These are phyloP conservation scores for Stenichneumon culpator DNA, from an alignment of 2,888 invertebrate genomes.

Conservation along the genomic window DNA sequence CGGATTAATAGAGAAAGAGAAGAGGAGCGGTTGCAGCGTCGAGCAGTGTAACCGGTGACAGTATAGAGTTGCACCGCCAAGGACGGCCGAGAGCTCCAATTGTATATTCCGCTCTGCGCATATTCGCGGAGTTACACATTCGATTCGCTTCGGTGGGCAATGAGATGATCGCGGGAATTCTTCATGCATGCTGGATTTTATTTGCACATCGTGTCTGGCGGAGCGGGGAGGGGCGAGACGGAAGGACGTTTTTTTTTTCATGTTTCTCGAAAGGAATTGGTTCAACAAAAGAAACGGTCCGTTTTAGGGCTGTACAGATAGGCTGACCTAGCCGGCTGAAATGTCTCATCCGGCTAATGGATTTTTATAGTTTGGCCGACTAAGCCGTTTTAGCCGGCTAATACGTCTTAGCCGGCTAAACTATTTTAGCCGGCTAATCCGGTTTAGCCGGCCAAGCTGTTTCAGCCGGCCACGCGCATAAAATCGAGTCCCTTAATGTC, in stretches of 20 bases:
- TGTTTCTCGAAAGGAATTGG: background rate
- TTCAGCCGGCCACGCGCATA: too few species aligned
- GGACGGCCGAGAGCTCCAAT: conserved; percentile 12
- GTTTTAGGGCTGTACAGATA: too few species aligned
- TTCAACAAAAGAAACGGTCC: background rate
- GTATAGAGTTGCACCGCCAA: conserved; percentile 24
- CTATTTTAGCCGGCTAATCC: too few species aligned
- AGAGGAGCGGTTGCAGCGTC: conserved; percentile 15
- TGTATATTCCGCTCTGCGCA: conserved; percentile 3
- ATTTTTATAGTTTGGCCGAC: too few species aligned
- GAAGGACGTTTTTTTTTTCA: background rate
- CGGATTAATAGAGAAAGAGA: conserved; percentile 4
- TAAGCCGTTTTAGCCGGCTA: too few species aligned
- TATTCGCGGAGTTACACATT: conserved; percentile 2
- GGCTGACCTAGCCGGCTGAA: too few species aligned
- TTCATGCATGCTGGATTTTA: background rate
- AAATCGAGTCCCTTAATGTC: too few species aligned
- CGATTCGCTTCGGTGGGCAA: background rate
- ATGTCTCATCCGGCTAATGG: too few species aligned
- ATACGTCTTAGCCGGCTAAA: too few species aligned
- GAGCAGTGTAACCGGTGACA: background rate
- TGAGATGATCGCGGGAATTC: background rate
- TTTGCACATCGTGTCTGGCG: background rate
- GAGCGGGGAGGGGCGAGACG: background rate
- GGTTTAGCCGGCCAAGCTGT: too few species aligned